phyloP scores from a whole-genome alignment of 2,888 invertebrate species.

The Nemoura dubitans region DNA sequence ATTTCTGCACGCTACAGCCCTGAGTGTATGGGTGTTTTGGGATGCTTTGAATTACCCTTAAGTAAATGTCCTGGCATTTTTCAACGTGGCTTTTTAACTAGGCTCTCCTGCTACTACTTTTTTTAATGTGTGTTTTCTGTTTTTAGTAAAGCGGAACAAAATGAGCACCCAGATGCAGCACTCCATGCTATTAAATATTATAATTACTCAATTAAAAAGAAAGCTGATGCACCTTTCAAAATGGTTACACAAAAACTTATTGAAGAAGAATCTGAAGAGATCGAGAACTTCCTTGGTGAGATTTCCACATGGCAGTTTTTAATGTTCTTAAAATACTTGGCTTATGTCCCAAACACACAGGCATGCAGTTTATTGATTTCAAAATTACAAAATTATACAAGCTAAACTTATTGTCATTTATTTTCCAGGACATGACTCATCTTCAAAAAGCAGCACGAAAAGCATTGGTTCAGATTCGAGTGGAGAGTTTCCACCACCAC shows the following conservation, averaged over 20 bases:
- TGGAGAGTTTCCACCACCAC: constrained; percentile 8
- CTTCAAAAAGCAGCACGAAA: constrained; percentile 26
- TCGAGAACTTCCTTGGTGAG: constrained; percentile 76
- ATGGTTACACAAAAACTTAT: constrained; percentile 83
- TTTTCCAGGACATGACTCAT: constrained; percentile 12
- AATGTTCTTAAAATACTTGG: no score
- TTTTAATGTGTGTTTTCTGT: constrained; percentile 24
- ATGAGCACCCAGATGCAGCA: constrained; percentile 89
- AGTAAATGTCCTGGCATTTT: no score
- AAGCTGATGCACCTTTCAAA: constrained; percentile 76
- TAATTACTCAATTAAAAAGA: constrained; percentile 86
- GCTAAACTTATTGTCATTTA: no score
- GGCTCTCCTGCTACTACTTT: no score
- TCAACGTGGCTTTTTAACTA: no score
- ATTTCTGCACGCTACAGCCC: no score
- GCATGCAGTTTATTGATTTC: no score
- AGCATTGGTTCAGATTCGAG: constrained; percentile 37
- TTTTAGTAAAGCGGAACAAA: constrained; percentile 77
- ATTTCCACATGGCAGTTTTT: no score
- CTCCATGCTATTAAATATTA: constrained; percentile 91
- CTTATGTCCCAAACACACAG: no score
- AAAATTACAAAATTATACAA: no score
- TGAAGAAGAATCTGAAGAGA: constrained; percentile 83
- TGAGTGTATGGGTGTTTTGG: no score
- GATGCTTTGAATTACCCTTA: no score